A percentile compares a stretch with the other conserved stretches of the same genome.
Evolutionary conservation across 2,113 vertebrate genomes (phyloP).

Genomic region (Trematomus loennbergii): DNA sequence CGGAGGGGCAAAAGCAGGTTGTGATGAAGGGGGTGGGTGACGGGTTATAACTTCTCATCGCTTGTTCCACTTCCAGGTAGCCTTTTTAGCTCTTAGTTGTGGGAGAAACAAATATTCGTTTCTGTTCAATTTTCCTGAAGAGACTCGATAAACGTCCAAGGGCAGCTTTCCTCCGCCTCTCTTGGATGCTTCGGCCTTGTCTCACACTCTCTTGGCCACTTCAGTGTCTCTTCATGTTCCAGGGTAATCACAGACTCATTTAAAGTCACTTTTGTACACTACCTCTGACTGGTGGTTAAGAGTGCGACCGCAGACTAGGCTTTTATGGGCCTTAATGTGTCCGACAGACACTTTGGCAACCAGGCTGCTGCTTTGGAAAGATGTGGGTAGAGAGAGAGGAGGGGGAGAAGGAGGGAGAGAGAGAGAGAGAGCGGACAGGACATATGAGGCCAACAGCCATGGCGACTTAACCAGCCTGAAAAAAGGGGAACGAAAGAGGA

Average conservation of each 20-base stretch:
- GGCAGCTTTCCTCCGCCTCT: slow-evolving; percentile 45
- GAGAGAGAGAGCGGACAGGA: slow-evolving; percentile 35
- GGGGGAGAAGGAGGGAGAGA: slow-evolving; percentile 2
- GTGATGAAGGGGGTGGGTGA: slow-evolving; percentile 5
- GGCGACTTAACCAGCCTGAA: slow-evolving; percentile 80
- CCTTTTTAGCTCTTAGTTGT: slow-evolving; percentile 54
- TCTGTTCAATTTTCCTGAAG: slow-evolving; percentile 63
- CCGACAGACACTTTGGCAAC: slow-evolving; percentile 81
- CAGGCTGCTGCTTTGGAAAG: slow-evolving; percentile 60
- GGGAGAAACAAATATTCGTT: slow-evolving; percentile 69
- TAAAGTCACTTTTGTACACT: slow-evolving; percentile 83
- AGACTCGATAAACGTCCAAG: slow-evolving; percentile 51
- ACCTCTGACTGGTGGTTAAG: slow-evolving; percentile 80
- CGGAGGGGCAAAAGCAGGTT: slow-evolving; percentile 49
- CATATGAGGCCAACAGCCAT: slow-evolving; percentile 73
- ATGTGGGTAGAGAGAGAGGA: slow-evolving; percentile 41
- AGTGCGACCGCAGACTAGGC: slow-evolving; percentile 74
- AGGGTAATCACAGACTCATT: slow-evolving; percentile 81
- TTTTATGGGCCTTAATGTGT: slow-evolving; percentile 83
- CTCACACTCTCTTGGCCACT: slow-evolving; percentile 76
- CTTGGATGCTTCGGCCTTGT: slow-evolving; percentile 62
- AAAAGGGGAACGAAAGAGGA: slow-evolving; percentile 77
- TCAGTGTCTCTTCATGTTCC: slow-evolving; percentile 72
- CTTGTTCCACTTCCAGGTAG: slow-evolving; percentile 45
- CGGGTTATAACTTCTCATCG: slow-evolving; percentile 52